These are phyloP conservation scores for Boleophthalmus pectinirostris DNA, from an alignment of 2,113 vertebrate species.

Conservation along the genomic window DNA sequence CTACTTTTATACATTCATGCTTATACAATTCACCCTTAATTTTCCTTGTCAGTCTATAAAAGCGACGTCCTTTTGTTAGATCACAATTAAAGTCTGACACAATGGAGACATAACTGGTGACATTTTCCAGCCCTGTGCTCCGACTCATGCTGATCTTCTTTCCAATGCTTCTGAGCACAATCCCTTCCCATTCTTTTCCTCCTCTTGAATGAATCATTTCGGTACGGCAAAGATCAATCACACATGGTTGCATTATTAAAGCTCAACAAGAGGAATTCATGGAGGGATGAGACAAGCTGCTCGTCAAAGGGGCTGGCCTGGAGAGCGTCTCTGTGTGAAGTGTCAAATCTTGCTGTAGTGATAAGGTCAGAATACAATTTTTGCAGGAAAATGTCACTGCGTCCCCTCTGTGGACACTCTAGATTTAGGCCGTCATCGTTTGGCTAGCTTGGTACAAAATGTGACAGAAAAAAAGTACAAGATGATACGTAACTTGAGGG, in stretches of 20 bases:
- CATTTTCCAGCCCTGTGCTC: constrained; percentile 25
- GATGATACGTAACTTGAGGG: no score
- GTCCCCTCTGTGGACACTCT: neutral
- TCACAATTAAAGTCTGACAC: constrained; percentile 34
- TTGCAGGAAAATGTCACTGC: constrained; percentile 34
- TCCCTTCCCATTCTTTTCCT: neutral
- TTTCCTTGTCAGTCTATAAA: neutral
- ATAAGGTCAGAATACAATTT: constrained; percentile 47
- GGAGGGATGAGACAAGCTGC: neutral
- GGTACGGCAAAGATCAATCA: neutral
- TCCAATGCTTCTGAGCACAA: neutral
- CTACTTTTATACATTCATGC: neutral
- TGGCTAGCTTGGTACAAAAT: neutral
- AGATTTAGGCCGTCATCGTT: neutral
- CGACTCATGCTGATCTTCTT: constrained; percentile 14
- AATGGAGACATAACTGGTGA: constrained; percentile 22
- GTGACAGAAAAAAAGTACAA: neutral
- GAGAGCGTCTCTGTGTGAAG: constrained; percentile 8
- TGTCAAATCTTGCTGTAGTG: constrained; percentile 28
- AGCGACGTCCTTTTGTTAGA: constrained; percentile 18
- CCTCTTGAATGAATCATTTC: neutral
- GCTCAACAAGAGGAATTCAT: neutral
- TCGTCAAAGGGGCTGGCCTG: neutral
- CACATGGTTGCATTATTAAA: neutral
- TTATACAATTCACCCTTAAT: neutral